phyloP scores from a whole-genome alignment of 1,140 invertebrate species.

The Bombus affinis region DNA sequence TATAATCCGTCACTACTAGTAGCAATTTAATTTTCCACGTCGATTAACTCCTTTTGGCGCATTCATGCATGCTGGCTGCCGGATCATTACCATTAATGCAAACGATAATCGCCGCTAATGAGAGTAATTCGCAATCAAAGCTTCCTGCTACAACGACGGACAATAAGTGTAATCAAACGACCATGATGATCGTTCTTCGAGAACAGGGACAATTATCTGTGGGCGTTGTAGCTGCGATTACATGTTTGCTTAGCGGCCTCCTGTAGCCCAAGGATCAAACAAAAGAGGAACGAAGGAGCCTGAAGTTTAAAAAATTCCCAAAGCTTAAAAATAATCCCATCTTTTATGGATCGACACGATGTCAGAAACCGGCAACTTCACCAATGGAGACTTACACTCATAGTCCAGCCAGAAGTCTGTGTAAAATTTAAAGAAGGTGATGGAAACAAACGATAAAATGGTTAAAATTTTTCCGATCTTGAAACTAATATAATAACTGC shows the following conservation, averaged over 20 bases:
- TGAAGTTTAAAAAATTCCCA: neutral
- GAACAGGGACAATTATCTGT: conserved; percentile 5
- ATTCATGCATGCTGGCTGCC: neutral
- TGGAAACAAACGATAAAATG: too few species aligned
- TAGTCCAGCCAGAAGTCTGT: too few species aligned
- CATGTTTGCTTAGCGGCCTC: neutral
- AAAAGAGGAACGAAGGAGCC: neutral
- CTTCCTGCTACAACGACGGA: neutral
- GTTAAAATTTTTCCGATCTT: too few species aligned
- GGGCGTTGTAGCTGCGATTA: neutral
- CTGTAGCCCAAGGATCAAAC: neutral
- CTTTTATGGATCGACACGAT: too few species aligned
- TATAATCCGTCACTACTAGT: neutral
- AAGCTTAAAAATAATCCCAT: too few species aligned
- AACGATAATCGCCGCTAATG: neutral
- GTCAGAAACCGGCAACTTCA: too few species aligned
- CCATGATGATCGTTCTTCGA: neutral
- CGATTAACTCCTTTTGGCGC: neutral
- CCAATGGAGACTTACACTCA: too few species aligned
- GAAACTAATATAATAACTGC: neutral
- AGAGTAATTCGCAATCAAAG: conserved; percentile 1
- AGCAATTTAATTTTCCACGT: neutral
- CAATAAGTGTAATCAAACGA: conserved; percentile 7
- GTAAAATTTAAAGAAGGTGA: too few species aligned
- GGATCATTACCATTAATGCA: neutral